These are phyloP conservation scores for Phyllostomus hastatus DNA, from an alignment of 2,113 vertebrate genomes.

Conservation along the genomic window DNA sequence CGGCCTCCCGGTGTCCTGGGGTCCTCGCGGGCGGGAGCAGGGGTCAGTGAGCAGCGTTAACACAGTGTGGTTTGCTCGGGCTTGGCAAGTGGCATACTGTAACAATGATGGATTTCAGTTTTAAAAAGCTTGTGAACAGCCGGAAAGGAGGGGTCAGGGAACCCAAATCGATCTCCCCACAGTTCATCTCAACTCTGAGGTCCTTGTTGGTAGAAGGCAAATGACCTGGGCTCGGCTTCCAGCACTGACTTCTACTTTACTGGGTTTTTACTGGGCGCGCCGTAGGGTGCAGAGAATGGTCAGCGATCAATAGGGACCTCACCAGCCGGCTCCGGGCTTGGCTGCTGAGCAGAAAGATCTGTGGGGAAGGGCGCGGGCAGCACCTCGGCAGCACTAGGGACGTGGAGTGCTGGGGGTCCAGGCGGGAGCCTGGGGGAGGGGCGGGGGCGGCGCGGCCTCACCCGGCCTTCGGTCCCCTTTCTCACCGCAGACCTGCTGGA, in stretches of 20 bases:
- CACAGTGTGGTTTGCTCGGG: neutral
- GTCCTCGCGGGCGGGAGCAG: neutral
- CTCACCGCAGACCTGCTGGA: slow-evolving; percentile 89
- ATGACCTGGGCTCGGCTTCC: neutral
- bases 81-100: neutral
- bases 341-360: neutral
- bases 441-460: neutral
- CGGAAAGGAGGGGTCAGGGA: neutral
- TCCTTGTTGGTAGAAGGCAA: neutral
- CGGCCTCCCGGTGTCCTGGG: neutral
- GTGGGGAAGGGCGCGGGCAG: neutral
- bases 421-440: neutral
- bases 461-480: neutral
- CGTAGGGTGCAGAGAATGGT: neutral
- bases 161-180: neutral
- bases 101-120: slow-evolving; percentile 21
- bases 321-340: neutral
- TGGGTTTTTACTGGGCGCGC: neutral
- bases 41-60: neutral
- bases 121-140: slow-evolving; percentile 18
- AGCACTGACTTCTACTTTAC: neutral
- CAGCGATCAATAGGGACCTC: neutral
- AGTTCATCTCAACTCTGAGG: neutral
- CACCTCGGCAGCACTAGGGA: rapidly evolving
- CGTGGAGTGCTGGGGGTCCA: neutral